Percentiles rank a stretch among this genome's conserved stretches.
phyloP scores from a whole-genome alignment of 2,888 invertebrate species.

The Eupithecia pulchellata region DNA sequence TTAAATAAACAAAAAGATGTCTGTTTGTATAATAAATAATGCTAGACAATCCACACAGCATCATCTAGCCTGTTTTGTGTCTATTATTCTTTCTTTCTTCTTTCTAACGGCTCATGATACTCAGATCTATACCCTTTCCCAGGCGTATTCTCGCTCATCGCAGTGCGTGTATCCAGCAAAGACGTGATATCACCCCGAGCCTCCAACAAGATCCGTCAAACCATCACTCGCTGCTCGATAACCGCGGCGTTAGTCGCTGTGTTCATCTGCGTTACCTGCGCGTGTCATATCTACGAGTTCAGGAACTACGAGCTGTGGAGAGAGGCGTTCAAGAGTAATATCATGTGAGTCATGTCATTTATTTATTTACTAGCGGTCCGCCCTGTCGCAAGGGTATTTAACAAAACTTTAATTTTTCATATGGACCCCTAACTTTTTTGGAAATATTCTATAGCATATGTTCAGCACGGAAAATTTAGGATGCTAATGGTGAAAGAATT shows the following conservation, averaged over 20 bases:
- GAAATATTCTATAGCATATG: too few species aligned
- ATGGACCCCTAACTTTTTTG: too few species aligned
- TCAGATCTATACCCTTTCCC: not conserved
- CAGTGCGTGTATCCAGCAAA: slow-evolving; percentile 92
- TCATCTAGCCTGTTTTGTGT: too few species aligned
- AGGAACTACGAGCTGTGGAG: slow-evolving; percentile 90
- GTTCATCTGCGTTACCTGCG: slow-evolving; percentile 92
- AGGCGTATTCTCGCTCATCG: slow-evolving; percentile 91
- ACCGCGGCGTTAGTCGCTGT: slow-evolving; percentile 91
- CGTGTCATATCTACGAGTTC: slow-evolving; percentile 94
- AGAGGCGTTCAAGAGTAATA: slow-evolving; percentile 90
- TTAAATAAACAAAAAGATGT: too few species aligned
- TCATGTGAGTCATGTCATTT: slow-evolving; percentile 93
- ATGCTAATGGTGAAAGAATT: too few species aligned
- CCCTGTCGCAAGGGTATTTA: too few species aligned
- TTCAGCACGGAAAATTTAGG: too few species aligned
- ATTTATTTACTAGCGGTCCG: too few species aligned
- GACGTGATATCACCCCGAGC: slow-evolving; percentile 94
- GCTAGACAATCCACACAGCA: too few species aligned
- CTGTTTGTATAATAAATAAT: not conserved
- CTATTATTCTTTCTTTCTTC: not conserved
- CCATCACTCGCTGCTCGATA: slow-evolving; percentile 93
- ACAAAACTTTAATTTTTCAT: too few species aligned
- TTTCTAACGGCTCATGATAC: not conserved
- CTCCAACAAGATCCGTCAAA: slow-evolving; percentile 93